Conservation (phyloP, 2,113 vertebrate species). For the Gymnobelideus leadbeateri region DNA sequence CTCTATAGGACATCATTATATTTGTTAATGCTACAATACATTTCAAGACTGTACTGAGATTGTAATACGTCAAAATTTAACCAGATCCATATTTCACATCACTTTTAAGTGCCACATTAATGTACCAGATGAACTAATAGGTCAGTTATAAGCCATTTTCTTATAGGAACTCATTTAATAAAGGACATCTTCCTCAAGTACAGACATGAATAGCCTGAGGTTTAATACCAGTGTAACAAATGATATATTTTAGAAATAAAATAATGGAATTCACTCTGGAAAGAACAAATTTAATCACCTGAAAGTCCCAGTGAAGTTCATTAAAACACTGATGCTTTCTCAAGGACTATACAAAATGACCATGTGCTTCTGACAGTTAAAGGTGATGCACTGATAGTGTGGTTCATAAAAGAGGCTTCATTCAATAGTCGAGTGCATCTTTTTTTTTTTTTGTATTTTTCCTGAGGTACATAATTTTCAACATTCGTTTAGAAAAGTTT, state of each 20-base stretch:
- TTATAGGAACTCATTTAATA: neutral
- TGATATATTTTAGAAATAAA: neutral
- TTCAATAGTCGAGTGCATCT: neutral
- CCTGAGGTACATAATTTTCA: too few relatives aligned
- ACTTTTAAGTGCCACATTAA: neutral
- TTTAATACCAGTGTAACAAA: neutral
- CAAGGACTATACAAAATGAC: neutral
- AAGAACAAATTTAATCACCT: neutral
- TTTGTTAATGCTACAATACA: neutral
- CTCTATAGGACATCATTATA: neutral
- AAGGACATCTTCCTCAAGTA: neutral
- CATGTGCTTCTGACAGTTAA: neutral
- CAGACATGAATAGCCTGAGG: neutral
- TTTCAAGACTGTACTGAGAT: neutral
- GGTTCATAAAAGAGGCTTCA: neutral
- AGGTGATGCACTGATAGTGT: neutral
- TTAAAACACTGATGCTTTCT: neutral
- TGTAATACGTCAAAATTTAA: constrained; percentile 17
- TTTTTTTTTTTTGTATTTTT: too few relatives aligned
- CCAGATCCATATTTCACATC: neutral
- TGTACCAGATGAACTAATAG: neutral
- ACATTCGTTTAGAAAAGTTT: too few relatives aligned
- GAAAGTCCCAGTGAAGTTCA: neutral
- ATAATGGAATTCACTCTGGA: neutral
- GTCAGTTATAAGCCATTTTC: neutral